Evolutionary conservation across 2,888 invertebrate genomes (phyloP).

Genomic region (Caenorhabditis macrosperma): DNA sequence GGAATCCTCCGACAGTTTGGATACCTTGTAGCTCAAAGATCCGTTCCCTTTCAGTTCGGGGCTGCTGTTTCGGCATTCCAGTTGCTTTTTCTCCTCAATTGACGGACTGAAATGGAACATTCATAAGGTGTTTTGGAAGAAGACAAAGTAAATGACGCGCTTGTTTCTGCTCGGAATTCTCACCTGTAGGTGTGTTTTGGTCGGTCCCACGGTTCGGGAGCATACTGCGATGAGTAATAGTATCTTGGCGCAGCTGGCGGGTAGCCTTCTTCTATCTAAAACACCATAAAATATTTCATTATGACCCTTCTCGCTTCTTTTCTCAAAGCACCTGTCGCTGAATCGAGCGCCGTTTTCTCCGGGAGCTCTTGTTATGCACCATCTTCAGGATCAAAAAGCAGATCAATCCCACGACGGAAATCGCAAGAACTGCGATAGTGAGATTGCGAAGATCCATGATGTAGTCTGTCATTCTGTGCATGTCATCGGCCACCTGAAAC

Average conservation of each 20-base stretch:
- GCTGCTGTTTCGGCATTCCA: constrained; percentile 62
- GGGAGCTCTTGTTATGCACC: constrained; percentile 57
- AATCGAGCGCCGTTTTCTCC: constrained; percentile 55
- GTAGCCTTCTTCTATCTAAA: constrained; percentile 64
- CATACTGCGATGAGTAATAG: constrained; percentile 71
- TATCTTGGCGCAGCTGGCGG: constrained; percentile 66
- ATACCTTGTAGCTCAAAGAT: constrained; percentile 62
- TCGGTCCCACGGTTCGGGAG: constrained; percentile 72
- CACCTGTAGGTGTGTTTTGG: constrained; percentile 70
- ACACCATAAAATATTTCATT: constrained; percentile 22
- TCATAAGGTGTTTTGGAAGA: neutral
- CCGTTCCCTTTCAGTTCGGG: constrained; percentile 63
- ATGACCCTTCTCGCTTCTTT: constrained; percentile 9
- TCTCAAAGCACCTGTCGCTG: constrained; percentile 49
- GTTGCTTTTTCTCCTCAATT: constrained; percentile 65
- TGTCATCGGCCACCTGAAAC: constrained; percentile 77
- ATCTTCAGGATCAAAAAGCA: constrained; percentile 66
- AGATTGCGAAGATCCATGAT: constrained; percentile 76
- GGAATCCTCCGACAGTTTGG: neutral
- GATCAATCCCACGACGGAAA: constrained; percentile 65
- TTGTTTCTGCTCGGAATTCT: too few species aligned
- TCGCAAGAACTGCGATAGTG: constrained; percentile 66
- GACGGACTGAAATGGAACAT: constrained; percentile 55
- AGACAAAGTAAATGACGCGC: too few species aligned
- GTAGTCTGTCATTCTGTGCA: constrained; percentile 77